Conservation (phyloP, 37 sponge, comb jelly and placozoan genomes). For the Geodia barretti region DNA sequence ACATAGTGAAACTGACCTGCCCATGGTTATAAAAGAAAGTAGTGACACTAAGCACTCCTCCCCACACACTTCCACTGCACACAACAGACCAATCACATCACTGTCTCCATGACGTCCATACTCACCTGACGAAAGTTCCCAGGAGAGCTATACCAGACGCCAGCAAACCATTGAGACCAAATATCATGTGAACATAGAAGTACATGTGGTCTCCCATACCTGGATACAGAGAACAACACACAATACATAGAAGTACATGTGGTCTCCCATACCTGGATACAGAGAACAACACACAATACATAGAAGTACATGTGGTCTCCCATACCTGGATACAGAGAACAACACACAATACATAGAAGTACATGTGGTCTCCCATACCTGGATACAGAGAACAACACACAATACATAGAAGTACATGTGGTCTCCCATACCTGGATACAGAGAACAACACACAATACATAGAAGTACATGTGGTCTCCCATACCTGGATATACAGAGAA, state of each 20-base stretch:
- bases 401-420: conserved; percentile 87
- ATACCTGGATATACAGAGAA: conserved; percentile 74
- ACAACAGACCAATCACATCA: background rate
- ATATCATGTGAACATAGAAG: conserved; percentile 89
- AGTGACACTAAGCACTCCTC: conserved; percentile 54
- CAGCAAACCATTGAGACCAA: conserved; percentile 80
- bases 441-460: too few species aligned
- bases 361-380: conserved; percentile 80
- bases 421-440: conserved; percentile 79
- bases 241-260: conserved; percentile 87
- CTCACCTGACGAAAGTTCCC: conserved; percentile 60
- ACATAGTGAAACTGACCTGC: conserved; percentile 68
- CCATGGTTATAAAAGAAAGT: conserved; percentile 85
- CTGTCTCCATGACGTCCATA: background rate
- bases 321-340: conserved; percentile 69
- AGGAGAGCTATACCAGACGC: conserved; percentile 62
- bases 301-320: conserved; percentile 89
- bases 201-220: conserved; percentile 80
- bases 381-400: too few species aligned
- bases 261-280: conserved; percentile 80
- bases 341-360: conserved; percentile 97
- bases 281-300: too few species aligned
- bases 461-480: conserved; percentile 85
- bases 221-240: too few species aligned
- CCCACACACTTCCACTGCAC: conserved; percentile 58